These are phyloP conservation scores for Lissocephala sabroskyi DNA, from an alignment of 2,888 invertebrate species.

Conservation along the genomic window DNA sequence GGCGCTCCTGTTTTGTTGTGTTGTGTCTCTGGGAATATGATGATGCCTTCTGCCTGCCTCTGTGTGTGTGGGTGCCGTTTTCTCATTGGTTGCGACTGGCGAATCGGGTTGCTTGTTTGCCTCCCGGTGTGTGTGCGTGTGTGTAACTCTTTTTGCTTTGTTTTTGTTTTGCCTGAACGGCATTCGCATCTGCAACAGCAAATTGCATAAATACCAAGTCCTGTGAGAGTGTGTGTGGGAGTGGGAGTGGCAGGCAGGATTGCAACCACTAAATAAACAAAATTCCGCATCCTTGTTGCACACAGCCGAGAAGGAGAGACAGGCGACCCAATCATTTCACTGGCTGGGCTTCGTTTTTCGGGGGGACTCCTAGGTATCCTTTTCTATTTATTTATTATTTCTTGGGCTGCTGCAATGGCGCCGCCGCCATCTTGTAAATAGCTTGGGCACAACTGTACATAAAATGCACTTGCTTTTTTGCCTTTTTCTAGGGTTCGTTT, in stretches of 20 bases:
- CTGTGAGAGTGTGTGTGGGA: slow-evolving; percentile 36
- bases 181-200: slow-evolving; percentile 23
- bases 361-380: slow-evolving; percentile 6
- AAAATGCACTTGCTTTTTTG: slow-evolving; percentile 3
- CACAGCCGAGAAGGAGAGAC: not conserved
- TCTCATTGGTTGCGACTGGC: slow-evolving; percentile 62
- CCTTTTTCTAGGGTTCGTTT: too few species aligned
- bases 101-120: slow-evolving; percentile 59
- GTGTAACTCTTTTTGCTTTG: slow-evolving; percentile 26
- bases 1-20: slow-evolving; percentile 61
- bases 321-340: not conserved
- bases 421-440: slow-evolving; percentile 40
- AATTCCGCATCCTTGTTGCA: slow-evolving; percentile 9
- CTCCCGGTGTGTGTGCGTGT: slow-evolving; percentile 21
- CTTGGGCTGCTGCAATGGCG: not conserved
- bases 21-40: slow-evolving; percentile 61
- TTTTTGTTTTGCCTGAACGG: slow-evolving; percentile 31
- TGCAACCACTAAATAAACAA: slow-evolving; percentile 63
- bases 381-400: slow-evolving; percentile 20
- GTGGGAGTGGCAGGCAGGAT: slow-evolving; percentile 39
- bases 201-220: slow-evolving; percentile 29
- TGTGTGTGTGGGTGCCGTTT: slow-evolving; percentile 33
- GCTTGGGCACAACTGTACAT: slow-evolving; percentile 19
- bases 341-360: slow-evolving; percentile 6
- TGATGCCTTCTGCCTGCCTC: slow-evolving; percentile 45